Base-by-base conservation (phyloP, 2,113 vertebrate species). In the Prinia subflava region DNA sequence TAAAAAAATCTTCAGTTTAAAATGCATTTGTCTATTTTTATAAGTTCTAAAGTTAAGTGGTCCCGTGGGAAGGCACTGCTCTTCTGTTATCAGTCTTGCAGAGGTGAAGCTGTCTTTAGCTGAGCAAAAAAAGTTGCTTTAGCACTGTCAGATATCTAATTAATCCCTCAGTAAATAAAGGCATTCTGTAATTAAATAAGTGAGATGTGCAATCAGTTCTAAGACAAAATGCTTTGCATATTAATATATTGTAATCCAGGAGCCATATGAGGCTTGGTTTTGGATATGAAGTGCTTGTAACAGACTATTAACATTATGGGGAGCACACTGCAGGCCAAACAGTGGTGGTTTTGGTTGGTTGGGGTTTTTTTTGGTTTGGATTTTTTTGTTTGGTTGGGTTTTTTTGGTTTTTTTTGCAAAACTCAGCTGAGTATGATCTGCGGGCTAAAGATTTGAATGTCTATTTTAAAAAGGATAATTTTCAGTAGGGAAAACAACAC, bases 161-260 rank as follows among this genome's bases (percentile, higher is more conserved):
- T 90, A 97, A 94, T 90, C 80, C 71, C 88, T 88, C 79, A 67
- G 86, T 95, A 96, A 95, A 95, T 92, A 87, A 87, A 93, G 33
- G 76, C 68, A 87, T 89, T 90, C 64, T 63, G 60, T 77, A 92
- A 94, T 95, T 91, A 94, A 90, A 90, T 87, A 94, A 80, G 68
- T 0, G 1, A 69, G 60, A 65, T 73, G 78, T 56, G 91, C 94
- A 95, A 89, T 94, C 92, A 93, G 76, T 59, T 89, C 83, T 42
- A 86, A 87, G 37, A 50, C 19, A 50, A 77, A 77, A 65, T 39
- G 80, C 27, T 83, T 81, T 92, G 89, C 95, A 90, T 95, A 77
- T 89, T 86, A 86, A 93, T 90, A 13, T 62, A 24, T 50, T 77
- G 24, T 69, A 92, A 95, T 77, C 28, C 50, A 50, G 44, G 31